A percentile compares a stretch with the other conserved stretches of the same genome.
Conservation (phyloP, 2,113 vertebrate genomes). For the Cryptomyrus ogoouensis region DNA sequence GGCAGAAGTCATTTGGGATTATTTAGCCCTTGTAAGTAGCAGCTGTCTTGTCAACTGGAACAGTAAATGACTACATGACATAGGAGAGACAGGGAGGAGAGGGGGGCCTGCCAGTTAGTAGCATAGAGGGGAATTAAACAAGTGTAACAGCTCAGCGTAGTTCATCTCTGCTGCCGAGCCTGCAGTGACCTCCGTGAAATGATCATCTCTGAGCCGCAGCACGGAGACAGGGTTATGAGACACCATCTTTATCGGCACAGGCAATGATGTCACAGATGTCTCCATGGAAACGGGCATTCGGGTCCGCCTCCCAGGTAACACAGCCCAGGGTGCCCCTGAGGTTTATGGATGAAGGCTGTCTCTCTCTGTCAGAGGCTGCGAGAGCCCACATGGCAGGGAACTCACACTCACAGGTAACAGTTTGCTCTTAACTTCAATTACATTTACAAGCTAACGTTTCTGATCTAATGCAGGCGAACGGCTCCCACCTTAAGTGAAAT, state of each 20-base stretch:
- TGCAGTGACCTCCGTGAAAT: constrained; percentile 59
- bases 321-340: background rate
- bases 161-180: constrained; percentile 57
- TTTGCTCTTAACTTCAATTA: background rate
- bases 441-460: background rate
- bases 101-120: constrained; percentile 6
- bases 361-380: background rate
- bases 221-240: constrained; percentile 52
- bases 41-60: constrained; percentile 43
- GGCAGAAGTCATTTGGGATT: constrained; percentile 42
- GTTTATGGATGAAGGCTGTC: background rate
- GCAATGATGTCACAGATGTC: constrained; percentile 13
- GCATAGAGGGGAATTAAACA: constrained; percentile 52
- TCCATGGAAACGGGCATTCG: background rate
- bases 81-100: background rate
- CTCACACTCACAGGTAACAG: background rate
- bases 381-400: background rate
- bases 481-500: background rate
- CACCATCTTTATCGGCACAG: constrained; percentile 16
- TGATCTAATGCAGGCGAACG: background rate
- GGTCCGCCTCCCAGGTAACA: background rate
- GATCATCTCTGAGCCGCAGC: constrained; percentile 52
- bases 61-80: constrained; percentile 47
- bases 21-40: constrained; percentile 46
- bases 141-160: constrained; percentile 51